Percentiles rank a stretch among this genome's conserved stretches.
These are phyloP conservation scores for Escarpia spicata DNA, from an alignment of 2,888 invertebrate species.

Conservation along the genomic window DNA sequence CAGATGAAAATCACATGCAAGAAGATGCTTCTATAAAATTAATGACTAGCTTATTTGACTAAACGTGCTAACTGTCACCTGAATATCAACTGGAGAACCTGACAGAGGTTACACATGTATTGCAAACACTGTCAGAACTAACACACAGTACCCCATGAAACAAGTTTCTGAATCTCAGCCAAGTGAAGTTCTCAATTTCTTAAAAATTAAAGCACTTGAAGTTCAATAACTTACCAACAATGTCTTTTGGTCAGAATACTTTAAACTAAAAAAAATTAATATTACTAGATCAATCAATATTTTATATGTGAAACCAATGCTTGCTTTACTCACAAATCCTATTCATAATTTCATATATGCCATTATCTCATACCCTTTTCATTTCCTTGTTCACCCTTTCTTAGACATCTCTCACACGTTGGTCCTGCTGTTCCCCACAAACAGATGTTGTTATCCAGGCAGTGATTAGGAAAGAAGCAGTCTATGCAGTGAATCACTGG, in stretches of 20 bases:
- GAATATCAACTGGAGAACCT: neutral
- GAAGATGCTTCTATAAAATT: neutral
- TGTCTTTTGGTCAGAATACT: no score
- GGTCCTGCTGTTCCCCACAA: constrained; percentile 6
- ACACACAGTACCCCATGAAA: no score
- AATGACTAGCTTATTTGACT: neutral
- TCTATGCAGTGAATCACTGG: neutral
- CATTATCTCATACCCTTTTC: neutral
- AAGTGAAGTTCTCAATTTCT: no score
- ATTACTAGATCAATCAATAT: no score
- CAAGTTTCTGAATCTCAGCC: no score
- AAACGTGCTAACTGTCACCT: neutral
- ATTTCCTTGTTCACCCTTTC: constrained; percentile 6
- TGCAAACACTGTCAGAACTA: neutral
- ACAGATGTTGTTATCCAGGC: neutral
- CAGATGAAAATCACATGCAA: neutral
- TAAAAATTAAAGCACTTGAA: no score
- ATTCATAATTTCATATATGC: neutral
- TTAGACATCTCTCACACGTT: neutral
- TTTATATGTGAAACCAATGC: neutral
- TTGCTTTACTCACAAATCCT: neutral
- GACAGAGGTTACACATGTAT: neutral
- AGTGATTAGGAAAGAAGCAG: neutral
- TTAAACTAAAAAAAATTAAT: no score
- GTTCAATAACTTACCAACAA: no score